Evolutionary conservation across 2,797 vertebrate species (phyloP).

Genomic region (Sebastes taczanowskii): DNA sequence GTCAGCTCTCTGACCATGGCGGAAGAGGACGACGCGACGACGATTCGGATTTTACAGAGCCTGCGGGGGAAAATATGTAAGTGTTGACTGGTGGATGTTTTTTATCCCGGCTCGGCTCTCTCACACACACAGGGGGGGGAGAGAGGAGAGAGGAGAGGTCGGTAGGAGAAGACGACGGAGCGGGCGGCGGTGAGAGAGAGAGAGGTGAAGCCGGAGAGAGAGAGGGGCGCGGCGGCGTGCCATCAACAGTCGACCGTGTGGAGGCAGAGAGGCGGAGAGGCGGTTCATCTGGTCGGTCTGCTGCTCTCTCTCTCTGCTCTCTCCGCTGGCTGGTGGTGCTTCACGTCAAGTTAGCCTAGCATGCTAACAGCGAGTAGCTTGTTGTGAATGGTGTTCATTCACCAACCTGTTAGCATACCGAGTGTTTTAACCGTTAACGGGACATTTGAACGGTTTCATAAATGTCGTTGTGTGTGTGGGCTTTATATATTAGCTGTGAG

Average conservation of each 20-base stretch:
- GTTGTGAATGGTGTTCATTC: constrained; percentile 60
- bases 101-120: neutral
- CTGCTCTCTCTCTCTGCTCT: constrained; percentile 42
- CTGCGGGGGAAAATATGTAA: constrained; percentile 97
- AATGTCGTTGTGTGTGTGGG: neutral
- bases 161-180: constrained; percentile 36
- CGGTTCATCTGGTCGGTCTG: constrained; percentile 46
- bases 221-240: constrained; percentile 81
- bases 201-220: constrained; percentile 44
- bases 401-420: neutral
- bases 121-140: neutral
- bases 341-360: constrained; percentile 67
- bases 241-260: constrained; percentile 43
- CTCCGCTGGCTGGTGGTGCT: constrained; percentile 38
- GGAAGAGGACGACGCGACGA: constrained; percentile 87
- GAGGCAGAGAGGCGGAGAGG: constrained; percentile 54
- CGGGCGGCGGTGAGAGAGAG: constrained; percentile 49
- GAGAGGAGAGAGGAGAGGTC: constrained; percentile 17
- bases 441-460: neutral
- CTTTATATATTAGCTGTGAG: neutral
- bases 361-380: constrained; percentile 59
- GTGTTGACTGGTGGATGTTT: constrained; percentile 59
- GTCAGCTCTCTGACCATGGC: constrained; percentile 84
- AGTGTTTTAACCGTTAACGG: neutral
- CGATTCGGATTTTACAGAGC: constrained; percentile 93